Base-by-base conservation (phyloP, 1,140 invertebrate species). In the Oryctes rhinoceros region DNA sequence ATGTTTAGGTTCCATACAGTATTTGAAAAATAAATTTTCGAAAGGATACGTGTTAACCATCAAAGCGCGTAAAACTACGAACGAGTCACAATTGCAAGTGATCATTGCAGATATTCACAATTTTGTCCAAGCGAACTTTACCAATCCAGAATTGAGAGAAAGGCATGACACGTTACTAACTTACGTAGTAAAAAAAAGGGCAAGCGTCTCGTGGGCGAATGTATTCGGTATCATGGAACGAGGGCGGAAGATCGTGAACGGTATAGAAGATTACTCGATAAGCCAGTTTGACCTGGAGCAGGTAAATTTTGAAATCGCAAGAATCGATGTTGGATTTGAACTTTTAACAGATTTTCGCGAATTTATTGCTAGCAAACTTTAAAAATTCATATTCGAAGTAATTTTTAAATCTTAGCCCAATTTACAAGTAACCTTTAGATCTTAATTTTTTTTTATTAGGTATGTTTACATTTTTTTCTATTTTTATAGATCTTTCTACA, bases 141-240 rank as follows among this genome's bases (percentile, higher is more conserved):
- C 86, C 0, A 82, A 85, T 62, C 86, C 87, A 18, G 81, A 85
- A 79, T 80, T 89, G 20, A 94, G 93, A 80, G 94, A 95, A 86
- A 89, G 91, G 15, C 93, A 94, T 85, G 89, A 93, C 82, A 93
- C 93, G 81, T 91, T 94, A 83, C 86, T 94, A 62, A 93, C 94
- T 37, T 96, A 94, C 84, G 93, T 94, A 85, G 87, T 94, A 81
- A 88, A 89, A 81, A 88, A 89, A 49, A 88, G 91, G 78, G 76
- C 10, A 62, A 79, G 39, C 30, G 53, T 81, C n/a, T 59, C 81
- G 5, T 83, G 82, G 82, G 81, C 82, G 0, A 78, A 71, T 65
- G 75, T 82, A 76, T 83, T 83, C 77, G 81, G 80, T 37, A 79
- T 81, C 37, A 78, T 83, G 62, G 82, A 83, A 76, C 59, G 75